Evolutionary conservation across 2,113 vertebrate species (phyloP), one percentile per base, ranked within the genome.

Genomic region (Zosterops borbonicus): DNA sequence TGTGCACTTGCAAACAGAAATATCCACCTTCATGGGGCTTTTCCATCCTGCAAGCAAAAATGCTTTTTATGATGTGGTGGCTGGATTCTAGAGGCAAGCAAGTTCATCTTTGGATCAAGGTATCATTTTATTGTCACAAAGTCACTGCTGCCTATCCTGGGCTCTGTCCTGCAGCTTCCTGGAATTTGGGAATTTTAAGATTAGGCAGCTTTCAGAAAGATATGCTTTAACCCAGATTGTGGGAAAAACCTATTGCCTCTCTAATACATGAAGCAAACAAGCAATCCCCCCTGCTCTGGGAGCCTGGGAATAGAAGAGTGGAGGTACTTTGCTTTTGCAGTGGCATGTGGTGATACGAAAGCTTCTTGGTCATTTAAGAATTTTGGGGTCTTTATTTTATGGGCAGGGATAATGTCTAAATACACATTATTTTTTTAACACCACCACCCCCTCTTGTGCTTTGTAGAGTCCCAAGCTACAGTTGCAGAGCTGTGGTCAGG

Each of bases 301-400:
- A 92, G 39, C 47, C 69, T 24, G 55, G 23, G 81, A 83, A 67
- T 84, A 70, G 42, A 70, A 28, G 29, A 81, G 77, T 9, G 55
- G 69, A 91, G 78, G 79, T 7, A 9, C 83, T 78, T 80, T 75
- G 71, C 85, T 76, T 90, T 84, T 22, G n/a, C 58, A 62, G 74
- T 5, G 67, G 67, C 77, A 82, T 56, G 75, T 42, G 71, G 76
- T 83, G 71, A 65, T 87, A 49, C 0, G 28, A 92, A 71, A 93
- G 79, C 79, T 95, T 53, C 83, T 85, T 28, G 79, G 69, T 80
- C 90, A 77, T 94, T 95, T 92, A 95, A 96, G 56, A 62, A 68
- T 92, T 96, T 94, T 62, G 86, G 87, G 79, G 89, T 92, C 95
- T 97, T 97, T 96, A 84, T 95, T 97, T 96, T 97, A 95, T 94